phyloP scores from a whole-genome alignment of 2,888 invertebrate genomes.

The Junonia oenone region DNA sequence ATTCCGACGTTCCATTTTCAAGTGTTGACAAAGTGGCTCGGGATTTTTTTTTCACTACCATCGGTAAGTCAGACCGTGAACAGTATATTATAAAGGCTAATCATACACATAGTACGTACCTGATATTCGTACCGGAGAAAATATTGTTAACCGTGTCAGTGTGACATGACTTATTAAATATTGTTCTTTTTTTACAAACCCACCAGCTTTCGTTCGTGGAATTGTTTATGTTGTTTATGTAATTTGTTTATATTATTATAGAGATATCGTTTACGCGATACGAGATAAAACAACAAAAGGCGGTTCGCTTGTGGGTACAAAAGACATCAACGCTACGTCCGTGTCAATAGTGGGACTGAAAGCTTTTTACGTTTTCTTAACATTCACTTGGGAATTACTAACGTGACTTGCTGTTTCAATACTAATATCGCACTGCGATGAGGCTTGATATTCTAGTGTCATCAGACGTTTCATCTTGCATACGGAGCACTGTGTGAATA shows the following conservation, averaged over 20 bases:
- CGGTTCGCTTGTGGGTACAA: constrained; percentile 42
- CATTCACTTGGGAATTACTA: constrained; percentile 36
- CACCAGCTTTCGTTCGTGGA: constrained; percentile 26
- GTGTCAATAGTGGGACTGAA: constrained; percentile 35
- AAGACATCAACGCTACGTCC: constrained; percentile 66
- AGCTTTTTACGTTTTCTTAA: constrained; percentile 39
- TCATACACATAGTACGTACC: background rate
- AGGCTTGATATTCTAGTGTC: constrained; percentile 11
- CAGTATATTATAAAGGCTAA: background rate
- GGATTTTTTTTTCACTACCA: constrained; percentile 48
- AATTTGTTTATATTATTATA: constrained; percentile 26
- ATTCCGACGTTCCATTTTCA: constrained; percentile 58
- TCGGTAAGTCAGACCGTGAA: constrained; percentile 29
- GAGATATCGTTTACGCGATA: constrained; percentile 34
- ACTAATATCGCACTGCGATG: constrained; percentile 24
- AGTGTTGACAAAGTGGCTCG: constrained; percentile 47
- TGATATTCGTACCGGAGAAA: constrained; percentile 20
- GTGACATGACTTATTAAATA: constrained; percentile 28
- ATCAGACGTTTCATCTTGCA: constrained; percentile 23
- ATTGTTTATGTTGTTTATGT: constrained; percentile 22
- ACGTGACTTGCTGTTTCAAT: constrained; percentile 39
- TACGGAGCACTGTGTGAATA: constrained; percentile 8
- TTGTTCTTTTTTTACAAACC: constrained; percentile 24
- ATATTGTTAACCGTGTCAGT: constrained; percentile 26
- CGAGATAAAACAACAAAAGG: constrained; percentile 41